Conservation (phyloP, 2,888 invertebrate species). For the Crioceris asparagi region DNA sequence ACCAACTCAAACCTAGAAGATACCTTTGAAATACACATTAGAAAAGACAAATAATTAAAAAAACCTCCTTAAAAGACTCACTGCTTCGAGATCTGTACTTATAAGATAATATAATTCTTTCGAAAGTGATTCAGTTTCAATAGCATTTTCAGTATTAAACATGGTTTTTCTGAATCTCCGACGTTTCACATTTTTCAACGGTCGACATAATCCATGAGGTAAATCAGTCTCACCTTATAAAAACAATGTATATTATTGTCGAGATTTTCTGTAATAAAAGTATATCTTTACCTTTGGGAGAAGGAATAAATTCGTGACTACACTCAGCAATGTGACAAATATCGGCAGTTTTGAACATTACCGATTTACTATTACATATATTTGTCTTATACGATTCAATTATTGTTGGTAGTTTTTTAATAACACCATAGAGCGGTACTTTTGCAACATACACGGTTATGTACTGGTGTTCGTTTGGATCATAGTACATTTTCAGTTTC, state of each 20-base stretch:
- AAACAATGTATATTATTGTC: too few species aligned
- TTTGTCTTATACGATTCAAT: constrained; percentile 58
- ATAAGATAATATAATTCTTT: constrained; percentile 54
- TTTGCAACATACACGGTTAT: constrained; percentile 47
- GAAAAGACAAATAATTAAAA: too few species aligned
- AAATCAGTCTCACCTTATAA: neutral
- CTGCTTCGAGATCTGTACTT: constrained; percentile 52
- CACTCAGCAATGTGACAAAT: constrained; percentile 52
- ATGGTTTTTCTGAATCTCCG: constrained; percentile 54
- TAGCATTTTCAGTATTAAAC: constrained; percentile 49
- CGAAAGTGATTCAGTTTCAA: constrained; percentile 56
- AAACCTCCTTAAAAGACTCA: too few species aligned
- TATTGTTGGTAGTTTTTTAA: constrained; percentile 53
- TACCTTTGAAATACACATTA: too few species aligned
- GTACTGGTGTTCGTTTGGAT: constrained; percentile 44
- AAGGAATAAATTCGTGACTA: constrained; percentile 34
- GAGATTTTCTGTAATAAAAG: too few species aligned
- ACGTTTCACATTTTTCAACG: constrained; percentile 58
- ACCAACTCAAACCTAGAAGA: too few species aligned
- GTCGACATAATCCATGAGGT: constrained; percentile 54
- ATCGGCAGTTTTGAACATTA: constrained; percentile 60
- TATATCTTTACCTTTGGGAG: neutral
- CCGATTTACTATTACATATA: constrained; percentile 44
- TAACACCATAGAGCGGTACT: constrained; percentile 43
- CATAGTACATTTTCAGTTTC: constrained; percentile 48